Evolutionary conservation across 2,113 vertebrate genomes (phyloP).

Genomic region (Aphelocoma coerulescens): DNA sequence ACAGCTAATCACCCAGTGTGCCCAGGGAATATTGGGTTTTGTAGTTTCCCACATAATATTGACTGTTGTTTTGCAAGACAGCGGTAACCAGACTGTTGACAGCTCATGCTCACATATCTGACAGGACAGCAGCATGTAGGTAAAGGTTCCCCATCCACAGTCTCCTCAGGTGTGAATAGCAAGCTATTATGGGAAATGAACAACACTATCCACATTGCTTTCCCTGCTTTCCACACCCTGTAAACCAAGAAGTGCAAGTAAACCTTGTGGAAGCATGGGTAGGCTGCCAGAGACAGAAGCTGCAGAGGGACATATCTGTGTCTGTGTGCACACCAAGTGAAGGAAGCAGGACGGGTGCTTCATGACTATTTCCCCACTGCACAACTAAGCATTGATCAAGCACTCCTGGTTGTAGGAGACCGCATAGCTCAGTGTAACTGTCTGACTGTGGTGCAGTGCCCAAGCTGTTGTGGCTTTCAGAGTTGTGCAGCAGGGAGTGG

Average conservation of each 20-base stretch:
- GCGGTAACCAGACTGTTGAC: not conserved
- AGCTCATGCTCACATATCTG: not conserved
- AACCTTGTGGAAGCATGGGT: not conserved
- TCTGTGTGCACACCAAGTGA: not conserved
- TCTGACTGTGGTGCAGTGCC: not conserved
- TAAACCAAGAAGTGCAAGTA: not conserved
- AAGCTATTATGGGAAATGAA: not conserved
- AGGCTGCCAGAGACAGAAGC: not conserved
- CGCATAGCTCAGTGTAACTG: rapidly evolving
- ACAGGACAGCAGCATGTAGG: not conserved
- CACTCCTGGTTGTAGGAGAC: not conserved
- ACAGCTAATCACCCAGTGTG: not conserved
- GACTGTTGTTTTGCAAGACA: not conserved
- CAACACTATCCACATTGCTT: not conserved
- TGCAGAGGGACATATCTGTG: rapidly evolving
- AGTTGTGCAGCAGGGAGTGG: not conserved
- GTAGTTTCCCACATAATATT: not conserved
- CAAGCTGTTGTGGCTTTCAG: not conserved
- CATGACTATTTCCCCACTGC: not conserved
- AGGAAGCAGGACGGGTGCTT: not conserved
- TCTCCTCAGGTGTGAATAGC: not conserved
- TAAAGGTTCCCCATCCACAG: not conserved
- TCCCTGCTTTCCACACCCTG: not conserved
- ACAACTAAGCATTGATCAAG: not conserved
- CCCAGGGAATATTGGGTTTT: not conserved